A percentile compares a stretch with the other conserved stretches of the same genome.
These are phyloP conservation scores for Dunckerocampus dactyliophorus DNA, from an alignment of 2,113 vertebrate species.

Conservation along the genomic window DNA sequence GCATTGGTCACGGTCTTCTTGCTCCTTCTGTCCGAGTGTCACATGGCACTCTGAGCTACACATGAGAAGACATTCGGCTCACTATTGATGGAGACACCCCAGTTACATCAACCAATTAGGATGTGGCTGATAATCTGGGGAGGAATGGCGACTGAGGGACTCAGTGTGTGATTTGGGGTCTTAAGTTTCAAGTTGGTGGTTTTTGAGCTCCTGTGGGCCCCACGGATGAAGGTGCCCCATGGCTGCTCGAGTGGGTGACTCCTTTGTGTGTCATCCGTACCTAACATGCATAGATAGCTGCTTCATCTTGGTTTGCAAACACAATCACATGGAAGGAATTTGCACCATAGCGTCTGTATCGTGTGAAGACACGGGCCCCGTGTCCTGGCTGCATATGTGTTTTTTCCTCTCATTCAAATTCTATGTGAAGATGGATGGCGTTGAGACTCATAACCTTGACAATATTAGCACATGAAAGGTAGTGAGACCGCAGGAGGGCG, in stretches of 20 bases:
- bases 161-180: conserved; percentile 39
- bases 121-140: conserved; percentile 52
- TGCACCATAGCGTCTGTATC: conserved; percentile 32
- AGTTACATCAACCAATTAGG: conserved; percentile 35
- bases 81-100: conserved; percentile 22
- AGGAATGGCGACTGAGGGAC: conserved; percentile 46
- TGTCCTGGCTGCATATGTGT: conserved; percentile 23
- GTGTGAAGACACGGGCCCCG: conserved; percentile 22
- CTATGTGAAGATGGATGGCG: conserved; percentile 53
- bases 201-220: conserved; percentile 43
- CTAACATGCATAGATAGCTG: conserved; percentile 26
- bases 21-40: conserved; percentile 25
- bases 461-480: conserved; percentile 72
- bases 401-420: conserved; percentile 30
- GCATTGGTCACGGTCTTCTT: conserved; percentile 25
- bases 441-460: conserved; percentile 55
- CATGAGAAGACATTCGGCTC: conserved; percentile 31
- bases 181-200: conserved; percentile 33
- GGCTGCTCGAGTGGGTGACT: conserved; percentile 30
- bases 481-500: conserved; percentile 55
- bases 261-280: conserved; percentile 52
- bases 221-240: conserved; percentile 42
- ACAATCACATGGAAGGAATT: conserved; percentile 42
- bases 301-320: conserved; percentile 37
- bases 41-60: conserved; percentile 20